Evolutionary conservation across 2,888 invertebrate species (phyloP).

Genomic region (Malthinus seriepunctatus): DNA sequence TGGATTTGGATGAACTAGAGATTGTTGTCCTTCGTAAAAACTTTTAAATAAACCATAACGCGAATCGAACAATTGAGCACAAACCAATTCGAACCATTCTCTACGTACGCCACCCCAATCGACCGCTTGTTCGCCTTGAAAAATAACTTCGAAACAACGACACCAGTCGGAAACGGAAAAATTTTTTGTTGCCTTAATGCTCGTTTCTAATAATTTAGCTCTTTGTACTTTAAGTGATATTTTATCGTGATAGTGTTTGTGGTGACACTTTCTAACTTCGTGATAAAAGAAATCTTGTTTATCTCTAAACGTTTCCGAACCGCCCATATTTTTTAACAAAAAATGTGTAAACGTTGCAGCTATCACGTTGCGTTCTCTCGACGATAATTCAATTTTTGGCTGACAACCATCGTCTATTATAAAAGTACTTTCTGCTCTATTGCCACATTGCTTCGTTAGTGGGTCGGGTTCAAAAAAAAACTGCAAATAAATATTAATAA

Average conservation of each 20-base stretch:
- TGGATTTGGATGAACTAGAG: slow-evolving; percentile 88
- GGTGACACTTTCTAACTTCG: slow-evolving; percentile 79
- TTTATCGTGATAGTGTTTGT: slow-evolving; percentile 86
- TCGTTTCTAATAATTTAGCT: slow-evolving; percentile 79
- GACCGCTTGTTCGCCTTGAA: slow-evolving; percentile 92
- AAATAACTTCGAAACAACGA: slow-evolving; percentile 89
- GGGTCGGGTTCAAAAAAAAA: slow-evolving; percentile 66
- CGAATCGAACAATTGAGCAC: slow-evolving; percentile 84
- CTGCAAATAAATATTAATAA: slow-evolving; percentile 51
- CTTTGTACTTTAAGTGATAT: slow-evolving; percentile 79
- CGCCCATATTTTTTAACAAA: slow-evolving; percentile 90
- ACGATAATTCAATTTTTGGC: slow-evolving; percentile 79
- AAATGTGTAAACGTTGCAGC: slow-evolving; percentile 93
- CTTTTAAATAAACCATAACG: slow-evolving; percentile 81
- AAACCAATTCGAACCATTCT: slow-evolving; percentile 93
- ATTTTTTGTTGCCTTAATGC: slow-evolving; percentile 83
- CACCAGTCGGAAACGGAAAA: slow-evolving; percentile 93
- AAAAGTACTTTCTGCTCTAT: slow-evolving; percentile 63
- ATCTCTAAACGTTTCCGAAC: slow-evolving; percentile 91
- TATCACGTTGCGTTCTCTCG: slow-evolving; percentile 85
- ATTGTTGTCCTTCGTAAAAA: slow-evolving; percentile 84
- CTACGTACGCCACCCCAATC: slow-evolving; percentile 93
- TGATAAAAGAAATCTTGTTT: slow-evolving; percentile 70
- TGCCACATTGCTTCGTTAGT: slow-evolving; percentile 59
- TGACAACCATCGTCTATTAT: slow-evolving; percentile 91